These are phyloP conservation scores for Clunio marinus DNA, from an alignment of 2,888 invertebrate species.

Conservation along the genomic window DNA sequence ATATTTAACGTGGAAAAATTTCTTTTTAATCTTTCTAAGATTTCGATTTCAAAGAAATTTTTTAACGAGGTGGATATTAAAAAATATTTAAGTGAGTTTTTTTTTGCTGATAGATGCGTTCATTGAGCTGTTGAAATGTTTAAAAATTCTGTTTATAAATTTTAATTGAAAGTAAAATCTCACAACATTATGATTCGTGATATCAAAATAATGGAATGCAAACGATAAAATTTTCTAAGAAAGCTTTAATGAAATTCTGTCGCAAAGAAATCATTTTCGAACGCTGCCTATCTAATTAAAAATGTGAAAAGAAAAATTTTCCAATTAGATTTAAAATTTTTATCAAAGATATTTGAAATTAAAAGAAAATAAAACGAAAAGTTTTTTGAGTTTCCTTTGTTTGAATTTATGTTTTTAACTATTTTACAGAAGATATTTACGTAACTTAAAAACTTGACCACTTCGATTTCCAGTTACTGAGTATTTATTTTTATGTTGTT, in stretches of 20 bases:
- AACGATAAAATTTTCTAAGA: background rate
- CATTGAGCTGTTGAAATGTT: constrained; percentile 7
- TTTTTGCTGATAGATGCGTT: constrained; percentile 30
- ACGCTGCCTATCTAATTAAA: background rate
- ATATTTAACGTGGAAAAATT: constrained; percentile 7
- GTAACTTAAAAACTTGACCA: too few species aligned
- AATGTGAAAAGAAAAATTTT: background rate
- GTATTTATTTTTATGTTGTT: too few species aligned
- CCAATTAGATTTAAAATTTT: too few species aligned
- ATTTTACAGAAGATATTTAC: too few species aligned
- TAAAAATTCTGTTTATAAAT: too few species aligned
- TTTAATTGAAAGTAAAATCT: too few species aligned
- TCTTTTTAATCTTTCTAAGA: constrained; percentile 3
- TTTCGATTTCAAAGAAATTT: constrained; percentile 21
- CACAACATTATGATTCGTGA: too few species aligned
- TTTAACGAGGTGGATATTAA: background rate
- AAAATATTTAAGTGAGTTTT: background rate
- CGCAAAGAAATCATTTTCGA: constrained; percentile 8
- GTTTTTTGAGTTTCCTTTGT: background rate
- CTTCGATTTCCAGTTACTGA: too few species aligned
- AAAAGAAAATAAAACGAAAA: background rate
- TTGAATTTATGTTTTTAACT: too few species aligned
- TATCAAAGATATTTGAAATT: background rate
- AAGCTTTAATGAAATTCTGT: constrained; percentile 26
- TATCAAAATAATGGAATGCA: too few species aligned